Conservation (phyloP, 2,113 vertebrate genomes). For the Polypterus bichir region DNA sequence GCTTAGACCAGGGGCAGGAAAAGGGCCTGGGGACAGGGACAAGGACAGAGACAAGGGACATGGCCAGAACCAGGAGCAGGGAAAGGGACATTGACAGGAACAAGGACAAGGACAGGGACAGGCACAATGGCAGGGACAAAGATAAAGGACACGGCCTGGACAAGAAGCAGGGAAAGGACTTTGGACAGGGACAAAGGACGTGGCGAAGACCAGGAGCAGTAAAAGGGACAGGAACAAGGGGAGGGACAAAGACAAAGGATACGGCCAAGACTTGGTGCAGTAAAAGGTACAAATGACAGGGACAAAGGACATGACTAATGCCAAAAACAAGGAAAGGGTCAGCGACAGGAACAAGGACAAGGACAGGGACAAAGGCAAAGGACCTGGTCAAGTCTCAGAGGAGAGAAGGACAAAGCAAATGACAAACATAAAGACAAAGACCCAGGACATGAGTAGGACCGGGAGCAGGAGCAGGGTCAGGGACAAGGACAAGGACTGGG, state of each 20-base stretch:
- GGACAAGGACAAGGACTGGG: background rate
- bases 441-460: background rate
- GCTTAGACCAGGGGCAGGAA: no score
- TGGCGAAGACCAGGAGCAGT: background rate
- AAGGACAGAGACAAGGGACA: no score
- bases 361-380: background rate
- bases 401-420: background rate
- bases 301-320: background rate
- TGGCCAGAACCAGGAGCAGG: no score
- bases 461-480: background rate
- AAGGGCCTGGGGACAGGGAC: no score
- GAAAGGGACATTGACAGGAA: background rate
- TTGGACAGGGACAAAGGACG: background rate
- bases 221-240: background rate
- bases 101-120: slow-evolving; percentile 6
- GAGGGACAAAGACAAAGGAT: background rate
- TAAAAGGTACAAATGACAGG: no score
- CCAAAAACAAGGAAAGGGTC: background rate
- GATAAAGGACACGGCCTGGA: background rate
- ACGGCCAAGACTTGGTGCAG: background rate
- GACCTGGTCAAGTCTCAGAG: background rate
- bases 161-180: background rate
- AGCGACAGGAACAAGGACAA: background rate
- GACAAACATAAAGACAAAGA: background rate
- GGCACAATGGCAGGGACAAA: background rate